Evolutionary conservation across 2,797 vertebrate genomes (phyloP), one percentile per base, ranked within the genome.

Genomic region (Urocyon cinereoargenteus): DNA sequence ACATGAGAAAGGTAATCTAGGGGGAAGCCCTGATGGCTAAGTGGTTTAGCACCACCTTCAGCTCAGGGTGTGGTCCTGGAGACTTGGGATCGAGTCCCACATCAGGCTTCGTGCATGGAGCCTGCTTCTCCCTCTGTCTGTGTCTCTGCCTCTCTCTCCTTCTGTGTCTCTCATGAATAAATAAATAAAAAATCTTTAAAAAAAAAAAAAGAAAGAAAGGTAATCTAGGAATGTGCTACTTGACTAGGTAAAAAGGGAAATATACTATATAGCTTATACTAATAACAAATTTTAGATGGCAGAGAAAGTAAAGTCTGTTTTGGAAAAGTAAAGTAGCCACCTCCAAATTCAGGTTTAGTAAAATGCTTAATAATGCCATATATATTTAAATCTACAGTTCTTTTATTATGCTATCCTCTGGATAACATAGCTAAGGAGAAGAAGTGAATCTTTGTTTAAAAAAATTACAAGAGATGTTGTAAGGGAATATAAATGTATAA

Each of bases 251-350:
- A 86, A 75, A 85, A n/a, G 53, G 31, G 86, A 88, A 64, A 68
- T 84, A 77, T 55, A 87, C 91, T 22, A 85, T 51, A 83, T 0
- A 86, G n/a, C 19, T 81, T 95, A 93, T 75, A 19, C 31, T 86
- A 97, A 55, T 78, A 55, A 40, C 14, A 90, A 93, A 81, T 85
- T 93, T 93, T 78, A 66, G 10, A 68, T 78, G 34, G 36, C 70
- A 96, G 79, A 96, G 72, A 78, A 96, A 87, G 79, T 34, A 68
- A 86, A 90, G 26, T n/a, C 1, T 88, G 61, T 90, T 96, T 93
- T 75, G 12, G 77, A 84, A 91, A 97, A 97, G 40, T 64, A 3
- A 91, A 75, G 28, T 24, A 91, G 49, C 14, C 34, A 53, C 26
- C 49, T 96, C 64, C 92, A 94, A 97, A 90, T 34, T 11, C 26